Base-by-base conservation (phyloP, 2,113 vertebrate species). In the Atrichornis clamosus region DNA sequence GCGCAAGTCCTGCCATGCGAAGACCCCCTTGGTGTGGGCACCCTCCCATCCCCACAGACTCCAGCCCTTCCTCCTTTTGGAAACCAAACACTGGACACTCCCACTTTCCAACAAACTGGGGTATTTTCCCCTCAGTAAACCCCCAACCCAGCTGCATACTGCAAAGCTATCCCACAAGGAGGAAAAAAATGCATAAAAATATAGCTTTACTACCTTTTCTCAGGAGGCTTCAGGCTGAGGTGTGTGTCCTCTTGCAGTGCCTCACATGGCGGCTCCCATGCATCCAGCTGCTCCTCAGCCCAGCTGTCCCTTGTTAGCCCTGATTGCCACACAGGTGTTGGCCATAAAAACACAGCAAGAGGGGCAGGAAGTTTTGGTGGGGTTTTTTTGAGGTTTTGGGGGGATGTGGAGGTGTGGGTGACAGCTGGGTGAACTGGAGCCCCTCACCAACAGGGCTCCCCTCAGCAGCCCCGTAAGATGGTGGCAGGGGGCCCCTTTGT, bases 201-300 rank as follows among this genome's bases (percentile, higher is more conserved):
- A 3, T 0, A 8, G 1, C 9, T 15, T 12, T 49, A 26, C 84
- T 74, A 87, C 80, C 3, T 65, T 76, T 91, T 12, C 56, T 44
- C 47, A 28, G 68, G 13, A 39, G 73, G 30, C 35, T 21, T 27
- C 30, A 11, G 44, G 56, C 35, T 23, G 56, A 56, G 44, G 15
- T 4, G 18, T 1, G 2, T 0, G 0, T 11, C 11, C 10, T 56
- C 30, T 11, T 1, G 33, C 11, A 4, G 7, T 0, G 4, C 26
- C 26, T 46, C 19, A 9, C 0, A 3, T 17, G 24, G 2, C 77
- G 53, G 7, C 10, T 59, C 7, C n/a, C n/a, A n/a, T n/a, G n/a
- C n/a, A n/a, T 6, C 23, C 0, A 0, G 19, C 65, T 39, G 55
- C 13, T 8, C 41, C 52, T 0, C 0, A 15, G 55, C 27, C 23